phyloP scores from a whole-genome alignment of 2,113 vertebrate genomes.

The Chloropsis hardwickii region DNA sequence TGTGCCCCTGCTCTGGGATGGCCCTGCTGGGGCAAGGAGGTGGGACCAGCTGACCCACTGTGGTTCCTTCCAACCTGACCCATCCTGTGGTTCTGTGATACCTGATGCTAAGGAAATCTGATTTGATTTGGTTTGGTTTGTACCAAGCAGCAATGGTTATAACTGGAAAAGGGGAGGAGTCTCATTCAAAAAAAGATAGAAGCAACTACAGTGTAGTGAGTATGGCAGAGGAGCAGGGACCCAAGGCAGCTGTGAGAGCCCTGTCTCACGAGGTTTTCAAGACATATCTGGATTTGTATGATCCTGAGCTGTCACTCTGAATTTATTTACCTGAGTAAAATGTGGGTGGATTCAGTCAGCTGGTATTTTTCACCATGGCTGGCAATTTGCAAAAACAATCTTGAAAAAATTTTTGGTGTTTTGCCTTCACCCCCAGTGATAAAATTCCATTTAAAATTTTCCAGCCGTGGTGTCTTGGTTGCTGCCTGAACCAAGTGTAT shows the following conservation, averaged over 20 bases:
- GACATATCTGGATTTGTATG: not conserved
- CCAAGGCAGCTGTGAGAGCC: not conserved
- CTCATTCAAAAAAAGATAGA: not conserved
- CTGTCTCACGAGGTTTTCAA: not conserved
- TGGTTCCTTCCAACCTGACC: not conserved
- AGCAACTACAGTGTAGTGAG: fast-evolving
- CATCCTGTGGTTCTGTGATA: not conserved
- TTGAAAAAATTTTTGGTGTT: not conserved
- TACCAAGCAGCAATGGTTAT: not conserved
- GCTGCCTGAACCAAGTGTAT: not conserved
- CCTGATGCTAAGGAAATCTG: not conserved
- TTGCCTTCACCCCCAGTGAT: fast-evolving
- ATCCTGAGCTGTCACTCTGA: not conserved
- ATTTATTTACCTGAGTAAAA: not conserved
- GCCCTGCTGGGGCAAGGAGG: not conserved
- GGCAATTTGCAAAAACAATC: not conserved
- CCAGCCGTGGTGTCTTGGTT: not conserved
- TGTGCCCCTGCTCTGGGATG: no score
- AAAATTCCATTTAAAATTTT: not conserved
- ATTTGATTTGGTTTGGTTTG: not conserved
- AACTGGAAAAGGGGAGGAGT: not conserved
- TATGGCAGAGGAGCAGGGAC: not conserved
- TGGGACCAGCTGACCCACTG: not conserved
- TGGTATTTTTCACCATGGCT: not conserved
- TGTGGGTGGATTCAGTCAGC: not conserved